Evolutionary conservation across 2,888 invertebrate genomes (phyloP).

Genomic region (Chaitophorus viminalis): DNA sequence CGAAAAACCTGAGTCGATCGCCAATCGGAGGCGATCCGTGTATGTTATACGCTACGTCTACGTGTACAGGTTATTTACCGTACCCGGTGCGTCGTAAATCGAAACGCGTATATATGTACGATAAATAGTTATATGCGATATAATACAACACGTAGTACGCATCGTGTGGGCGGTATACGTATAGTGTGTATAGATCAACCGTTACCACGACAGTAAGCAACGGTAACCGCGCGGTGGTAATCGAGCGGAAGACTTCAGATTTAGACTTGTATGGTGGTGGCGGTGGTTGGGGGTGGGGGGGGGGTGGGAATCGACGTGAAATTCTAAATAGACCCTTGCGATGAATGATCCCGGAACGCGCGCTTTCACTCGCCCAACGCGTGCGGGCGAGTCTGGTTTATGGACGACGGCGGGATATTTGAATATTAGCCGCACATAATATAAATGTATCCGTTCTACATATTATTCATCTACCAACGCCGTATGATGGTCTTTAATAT

Average conservation of each 20-base stretch:
- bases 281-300: no score
- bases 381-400: no score
- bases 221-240: slow-evolving; percentile 22
- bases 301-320: slow-evolving; percentile 55
- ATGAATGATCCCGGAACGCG: background rate
- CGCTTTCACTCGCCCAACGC: no score
- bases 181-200: background rate
- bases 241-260: slow-evolving; percentile 53
- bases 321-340: slow-evolving; percentile 27
- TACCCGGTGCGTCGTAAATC: background rate
- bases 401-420: background rate
- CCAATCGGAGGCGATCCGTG: no score
- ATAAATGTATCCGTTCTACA: background rate
- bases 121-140: no score
- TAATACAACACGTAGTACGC: no score
- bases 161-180: no score
- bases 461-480: no score
- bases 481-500: no score
- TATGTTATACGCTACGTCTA: no score
- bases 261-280: background rate
- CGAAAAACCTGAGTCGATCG: background rate
- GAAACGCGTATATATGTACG: no score
- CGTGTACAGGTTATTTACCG: background rate
- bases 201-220: background rate
- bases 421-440: background rate